Base-by-base conservation (phyloP, 37 sponge, comb jelly and placozoan genomes). In the Ephydatia muelleri region DNA sequence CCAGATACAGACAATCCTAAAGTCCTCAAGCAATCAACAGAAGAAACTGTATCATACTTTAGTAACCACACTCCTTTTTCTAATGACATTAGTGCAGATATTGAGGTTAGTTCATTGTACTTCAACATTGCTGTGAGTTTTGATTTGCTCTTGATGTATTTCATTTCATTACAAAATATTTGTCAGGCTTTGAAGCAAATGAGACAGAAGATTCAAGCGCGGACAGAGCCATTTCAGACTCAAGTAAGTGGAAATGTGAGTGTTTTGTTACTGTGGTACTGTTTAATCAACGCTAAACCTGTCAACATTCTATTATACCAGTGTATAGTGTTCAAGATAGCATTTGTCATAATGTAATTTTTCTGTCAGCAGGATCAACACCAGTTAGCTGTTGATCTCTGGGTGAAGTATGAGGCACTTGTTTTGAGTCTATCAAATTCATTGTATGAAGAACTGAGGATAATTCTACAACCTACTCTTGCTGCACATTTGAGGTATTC, bases 401-500 rank as follows among this genome's bases (percentile, higher is more conserved):
- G 97, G 97, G 16, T 72, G 73, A 77, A 92, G 69, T 95, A 95
- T 77, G 91, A 92, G 38, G 22, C 26, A 23, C 29, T 90, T 36
- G 92, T 80, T 6, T 49, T 84, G 16, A 71, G 70, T 35, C 85
- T 92, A 11, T 81, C 97, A 23, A 92, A 93, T 70, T 67, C 75
- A 25, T 86, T 99, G 28, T 99, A 84, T 75, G 99, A 99, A 76
- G 92, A 91, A 67, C 72, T 99, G 38, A 68, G 93, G 29, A 83
- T 99, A 0, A 91, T 93, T 1, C 81, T 99, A 23, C 90, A 92
- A 49, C 99, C 99, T 19, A 95, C 95, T 29, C 89, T 83, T 83
- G 92, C 99, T 57, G 72, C 95, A 14, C 91, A 94, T 38, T 89
- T 97, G 67, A 95, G 80, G 96, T 92, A 83, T 40, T 75, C 13